Evolutionary conservation across 2,113 vertebrate genomes (phyloP), one percentile per base, ranked within the genome.

Genomic region (Neolamprologus variostigma): DNA sequence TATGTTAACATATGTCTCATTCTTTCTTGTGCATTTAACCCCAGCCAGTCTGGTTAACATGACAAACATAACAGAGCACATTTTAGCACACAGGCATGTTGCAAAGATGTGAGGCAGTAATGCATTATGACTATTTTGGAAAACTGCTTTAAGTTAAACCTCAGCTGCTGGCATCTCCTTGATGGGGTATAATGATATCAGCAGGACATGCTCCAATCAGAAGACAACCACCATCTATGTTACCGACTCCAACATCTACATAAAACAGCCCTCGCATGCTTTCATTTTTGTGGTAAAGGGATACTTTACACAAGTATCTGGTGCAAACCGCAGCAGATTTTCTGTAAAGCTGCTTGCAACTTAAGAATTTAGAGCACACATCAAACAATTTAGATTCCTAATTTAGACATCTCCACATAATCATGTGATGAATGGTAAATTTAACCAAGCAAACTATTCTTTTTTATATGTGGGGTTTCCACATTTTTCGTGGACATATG

Each of bases 151-250:
- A 68, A 82, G 81, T 88, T 84, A 78, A 90, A 91, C 79, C 86
- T 87, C 76, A 57, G 87, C 90, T 92, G 89, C 83, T 93, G 90
- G 91, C 84, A 59, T 86, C n/a, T 55, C 35, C 79, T 82, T 80
- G 78, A 89, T 89, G 84, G 33, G 85, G 89, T 94, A 93, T 91
- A 89, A 91, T 82, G 84, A 94, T 91, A 88, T 93, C 92, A 93
- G 87, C 90, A 91, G 78, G 88, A 90, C 93, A 87, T 85, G 93
- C 80, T 92, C 88, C 89, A 93, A 93, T 95, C 93, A 94, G 80
- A 90, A 81, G 63, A 85, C 80, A 86, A 35, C 59, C 80, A 12
- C 66, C 37, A 35, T 80, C 90, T 89, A 89, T 93, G 90, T 92
- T 93, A 90, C 90, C 80, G 93, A 92, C 85, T 88, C 89, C 91